Conservation (phyloP, 2,888 invertebrate genomes). For the Caradrina clavipalpis region DNA sequence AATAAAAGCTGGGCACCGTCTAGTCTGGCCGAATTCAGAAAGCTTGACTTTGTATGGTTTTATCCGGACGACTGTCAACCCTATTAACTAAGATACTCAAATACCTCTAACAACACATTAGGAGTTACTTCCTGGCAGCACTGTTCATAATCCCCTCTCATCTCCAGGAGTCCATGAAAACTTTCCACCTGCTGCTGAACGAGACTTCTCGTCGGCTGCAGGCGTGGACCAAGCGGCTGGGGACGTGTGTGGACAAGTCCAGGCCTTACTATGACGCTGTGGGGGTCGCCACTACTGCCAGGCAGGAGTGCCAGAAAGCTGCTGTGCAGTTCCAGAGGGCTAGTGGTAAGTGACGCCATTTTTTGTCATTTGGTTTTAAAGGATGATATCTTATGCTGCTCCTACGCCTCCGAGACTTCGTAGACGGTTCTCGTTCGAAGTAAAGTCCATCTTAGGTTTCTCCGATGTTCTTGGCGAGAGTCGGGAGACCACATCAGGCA, state of each 20-base stretch:
- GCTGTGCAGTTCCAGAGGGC: constrained; percentile 97
- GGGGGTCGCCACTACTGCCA: constrained; percentile 94
- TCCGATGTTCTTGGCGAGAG: no score
- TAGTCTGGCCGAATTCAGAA: no score
- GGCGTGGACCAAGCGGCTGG: constrained; percentile 94
- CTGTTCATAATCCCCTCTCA: not conserved
- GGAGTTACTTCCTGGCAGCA: not conserved
- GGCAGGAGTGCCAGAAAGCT: constrained; percentile 96
- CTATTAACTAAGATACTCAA: no score
- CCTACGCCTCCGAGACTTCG: no score
- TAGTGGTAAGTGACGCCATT: constrained; percentile 91
- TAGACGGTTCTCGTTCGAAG: no score
- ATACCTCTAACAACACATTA: not conserved
- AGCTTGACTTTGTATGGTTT: no score
- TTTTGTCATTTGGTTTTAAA: not conserved
- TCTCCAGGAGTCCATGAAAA: constrained; percentile 96
- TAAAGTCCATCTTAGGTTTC: no score
- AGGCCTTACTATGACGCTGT: constrained; percentile 97
- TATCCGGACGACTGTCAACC: no score
- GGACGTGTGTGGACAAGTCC: constrained; percentile 96
- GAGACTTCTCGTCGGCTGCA: constrained; percentile 96
- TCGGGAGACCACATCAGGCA: no score
- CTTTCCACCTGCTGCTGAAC: constrained; percentile 96
- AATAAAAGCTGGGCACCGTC: no score
- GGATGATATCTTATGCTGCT: no score